These are phyloP conservation scores for Callaeas wilsoni DNA, from an alignment of 2,113 vertebrate genomes.

Conservation along the genomic window DNA sequence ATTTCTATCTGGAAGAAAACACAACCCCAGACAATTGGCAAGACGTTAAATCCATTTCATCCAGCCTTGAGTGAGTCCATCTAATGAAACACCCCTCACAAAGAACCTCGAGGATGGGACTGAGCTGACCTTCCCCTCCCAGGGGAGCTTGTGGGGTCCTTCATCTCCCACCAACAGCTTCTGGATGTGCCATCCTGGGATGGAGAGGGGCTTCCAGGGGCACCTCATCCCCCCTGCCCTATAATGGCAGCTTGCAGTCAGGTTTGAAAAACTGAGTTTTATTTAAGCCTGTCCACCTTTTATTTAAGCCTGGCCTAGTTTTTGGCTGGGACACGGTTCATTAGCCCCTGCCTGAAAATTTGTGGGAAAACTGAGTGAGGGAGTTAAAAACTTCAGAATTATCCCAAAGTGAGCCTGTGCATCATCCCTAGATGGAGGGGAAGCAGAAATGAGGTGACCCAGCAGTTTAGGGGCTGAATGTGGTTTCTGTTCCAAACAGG, in stretches of 20 bases:
- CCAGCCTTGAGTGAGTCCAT: background rate
- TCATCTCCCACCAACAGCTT: background rate
- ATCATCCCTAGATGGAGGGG: rapidly evolving
- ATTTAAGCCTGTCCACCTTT: background rate
- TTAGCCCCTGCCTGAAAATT: background rate
- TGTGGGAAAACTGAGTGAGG: background rate
- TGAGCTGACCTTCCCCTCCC: rapidly evolving
- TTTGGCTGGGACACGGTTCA: background rate
- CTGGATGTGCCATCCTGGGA: rapidly evolving
- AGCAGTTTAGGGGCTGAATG: background rate
- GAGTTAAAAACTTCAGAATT: background rate
- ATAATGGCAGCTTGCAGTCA: rapidly evolving
- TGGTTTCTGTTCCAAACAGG: background rate
- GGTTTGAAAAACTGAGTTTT: background rate
- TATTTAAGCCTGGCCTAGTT: background rate
- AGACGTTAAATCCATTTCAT: background rate
- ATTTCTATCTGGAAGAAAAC: background rate
- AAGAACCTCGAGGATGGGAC: background rate
- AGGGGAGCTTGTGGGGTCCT: rapidly evolving
- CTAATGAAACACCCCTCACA: background rate
- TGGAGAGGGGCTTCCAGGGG: background rate
- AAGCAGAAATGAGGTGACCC: background rate
- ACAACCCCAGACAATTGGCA: background rate
- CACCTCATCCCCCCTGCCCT: background rate
- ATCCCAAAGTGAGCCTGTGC: background rate